A percentile compares a stretch with the other conserved stretches of the same genome.
These are phyloP conservation scores for Thereva nobilitata DNA, from an alignment of 2,888 invertebrate species.

Conservation along the genomic window DNA sequence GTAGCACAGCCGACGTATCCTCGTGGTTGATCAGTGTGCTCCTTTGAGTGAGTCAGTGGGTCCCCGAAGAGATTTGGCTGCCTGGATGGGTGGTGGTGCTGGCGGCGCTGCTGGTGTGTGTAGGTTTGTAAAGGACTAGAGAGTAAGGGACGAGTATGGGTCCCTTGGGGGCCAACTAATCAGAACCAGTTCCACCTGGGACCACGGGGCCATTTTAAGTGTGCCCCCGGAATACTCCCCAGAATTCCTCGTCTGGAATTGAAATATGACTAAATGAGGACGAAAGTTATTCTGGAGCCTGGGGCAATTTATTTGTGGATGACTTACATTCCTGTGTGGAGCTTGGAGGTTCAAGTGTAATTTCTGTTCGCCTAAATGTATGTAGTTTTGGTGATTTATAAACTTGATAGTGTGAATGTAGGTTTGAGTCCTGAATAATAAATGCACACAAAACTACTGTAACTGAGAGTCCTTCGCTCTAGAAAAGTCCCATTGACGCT, in stretches of 20 bases:
- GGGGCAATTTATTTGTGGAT: too few species aligned
- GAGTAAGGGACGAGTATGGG: conserved; percentile 53
- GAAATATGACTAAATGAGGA: conserved; percentile 20
- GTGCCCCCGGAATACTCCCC: conserved; percentile 22
- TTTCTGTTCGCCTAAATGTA: too few species aligned
- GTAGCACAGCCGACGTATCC: conserved; percentile 1
- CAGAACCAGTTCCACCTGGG: conserved; percentile 58
- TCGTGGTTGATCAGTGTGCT: conserved; percentile 30
- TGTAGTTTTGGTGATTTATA: too few species aligned
- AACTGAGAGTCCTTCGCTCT: conserved; percentile 20
- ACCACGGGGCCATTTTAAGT: conserved; percentile 41
- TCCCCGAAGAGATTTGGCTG: conserved; percentile 29
- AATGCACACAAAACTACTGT: conserved; percentile 1
- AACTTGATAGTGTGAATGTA: too few species aligned
- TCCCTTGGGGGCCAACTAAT: conserved; percentile 58
- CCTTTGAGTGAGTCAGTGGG: conserved; percentile 25
- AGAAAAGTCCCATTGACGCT: conserved; percentile 36
- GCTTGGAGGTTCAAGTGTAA: too few species aligned
- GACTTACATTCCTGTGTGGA: too few species aligned
- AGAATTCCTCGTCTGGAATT: conserved; percentile 17
- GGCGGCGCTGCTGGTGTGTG: conserved; percentile 13
- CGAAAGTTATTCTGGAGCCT: neutral
- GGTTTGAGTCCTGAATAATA: too few species aligned
- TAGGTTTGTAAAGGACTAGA: neutral
- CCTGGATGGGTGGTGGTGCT: conserved; percentile 15